Evolutionary conservation across 2,888 invertebrate species (phyloP).

Genomic region (Drosophila flavopinicola): DNA sequence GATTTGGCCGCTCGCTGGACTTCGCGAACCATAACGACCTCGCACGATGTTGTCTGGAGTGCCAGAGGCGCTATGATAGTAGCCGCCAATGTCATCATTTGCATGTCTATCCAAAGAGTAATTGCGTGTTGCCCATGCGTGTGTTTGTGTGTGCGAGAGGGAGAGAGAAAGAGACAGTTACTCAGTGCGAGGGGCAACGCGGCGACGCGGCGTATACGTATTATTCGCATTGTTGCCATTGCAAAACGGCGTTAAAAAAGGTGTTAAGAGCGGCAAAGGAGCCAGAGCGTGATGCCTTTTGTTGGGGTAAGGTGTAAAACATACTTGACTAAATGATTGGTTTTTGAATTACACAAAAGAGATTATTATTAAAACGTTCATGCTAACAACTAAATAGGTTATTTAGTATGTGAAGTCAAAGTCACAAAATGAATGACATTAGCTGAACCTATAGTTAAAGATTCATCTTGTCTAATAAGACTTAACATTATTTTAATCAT

Average conservation of each 20-base stretch:
- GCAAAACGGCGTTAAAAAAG: constrained; percentile 68
- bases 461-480: no score
- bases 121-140: constrained; percentile 63
- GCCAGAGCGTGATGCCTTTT: constrained; percentile 47
- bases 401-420: not conserved
- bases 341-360: constrained; percentile 10
- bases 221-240: constrained; percentile 55
- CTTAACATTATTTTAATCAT: no score
- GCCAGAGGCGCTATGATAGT: constrained; percentile 88
- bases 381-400: no score
- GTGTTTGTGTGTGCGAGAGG: constrained; percentile 23
- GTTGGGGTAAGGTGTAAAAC: constrained; percentile 20
- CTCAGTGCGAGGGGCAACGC: constrained; percentile 10
- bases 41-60: constrained; percentile 89
- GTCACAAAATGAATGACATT: not conserved
- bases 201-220: constrained; percentile 38
- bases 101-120: constrained; percentile 80
- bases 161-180: constrained; percentile 34
- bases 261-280: constrained; percentile 56
- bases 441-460: not conserved
- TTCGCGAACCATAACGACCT: constrained; percentile 89
- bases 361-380: not conserved
- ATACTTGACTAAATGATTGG: constrained; percentile 49
- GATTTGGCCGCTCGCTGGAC: constrained; percentile 89
- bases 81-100: constrained; percentile 89